These are phyloP conservation scores for Nematopogon swammerdamellus DNA, from an alignment of 2,888 invertebrate species.

Conservation along the genomic window DNA sequence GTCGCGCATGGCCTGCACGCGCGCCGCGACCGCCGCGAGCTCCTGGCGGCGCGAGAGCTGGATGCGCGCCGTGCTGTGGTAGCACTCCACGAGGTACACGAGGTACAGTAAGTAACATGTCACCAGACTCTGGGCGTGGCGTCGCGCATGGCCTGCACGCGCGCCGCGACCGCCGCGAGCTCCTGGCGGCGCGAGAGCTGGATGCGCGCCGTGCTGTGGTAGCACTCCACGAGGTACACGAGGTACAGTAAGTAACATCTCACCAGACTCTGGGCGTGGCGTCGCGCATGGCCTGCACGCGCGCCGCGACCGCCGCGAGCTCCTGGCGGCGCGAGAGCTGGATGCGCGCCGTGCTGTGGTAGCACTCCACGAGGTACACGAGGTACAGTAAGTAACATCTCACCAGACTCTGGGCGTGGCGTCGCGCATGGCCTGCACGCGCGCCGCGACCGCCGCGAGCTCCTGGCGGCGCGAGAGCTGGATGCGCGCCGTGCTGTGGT, in stretches of 20 bases:
- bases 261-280: slow-evolving; percentile 76
- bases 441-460: slow-evolving; percentile 62
- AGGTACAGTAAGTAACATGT: too few species aligned
- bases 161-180: slow-evolving; percentile 62
- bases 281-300: slow-evolving; percentile 62
- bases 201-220: slow-evolving; percentile 73
- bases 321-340: slow-evolving; percentile 63
- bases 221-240: slow-evolving; percentile 81
- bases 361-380: slow-evolving; percentile 81
- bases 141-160: slow-evolving; percentile 62
- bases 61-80: too few species aligned
- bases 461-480: slow-evolving; percentile 63
- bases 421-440: slow-evolving; percentile 62
- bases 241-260: slow-evolving; percentile 72
- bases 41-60: too few species aligned
- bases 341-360: slow-evolving; percentile 73
- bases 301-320: slow-evolving; percentile 62
- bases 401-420: slow-evolving; percentile 76
- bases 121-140: slow-evolving; percentile 76
- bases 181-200: slow-evolving; percentile 63
- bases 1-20: too few species aligned
- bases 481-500: slow-evolving; percentile 73
- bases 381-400: slow-evolving; percentile 72
- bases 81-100: too few species aligned
- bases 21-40: too few species aligned